These are phyloP conservation scores for Microctenopoma lineatum DNA, from an alignment of 2,797 vertebrate genomes.

Conservation along the genomic window DNA sequence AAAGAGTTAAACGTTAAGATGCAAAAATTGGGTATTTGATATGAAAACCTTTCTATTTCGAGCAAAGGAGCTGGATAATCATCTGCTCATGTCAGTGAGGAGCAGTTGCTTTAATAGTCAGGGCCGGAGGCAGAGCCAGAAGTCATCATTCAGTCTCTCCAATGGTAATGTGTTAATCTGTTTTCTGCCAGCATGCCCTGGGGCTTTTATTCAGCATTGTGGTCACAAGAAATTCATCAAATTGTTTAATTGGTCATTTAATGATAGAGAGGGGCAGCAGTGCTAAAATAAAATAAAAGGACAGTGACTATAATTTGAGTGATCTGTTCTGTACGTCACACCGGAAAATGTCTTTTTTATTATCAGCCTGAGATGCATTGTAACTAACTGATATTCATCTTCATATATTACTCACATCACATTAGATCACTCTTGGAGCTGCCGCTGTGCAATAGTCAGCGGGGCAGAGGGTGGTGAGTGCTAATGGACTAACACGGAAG, in stretches of 20 bases:
- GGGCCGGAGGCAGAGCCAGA: constrained; percentile 51
- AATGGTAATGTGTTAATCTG: constrained; percentile 77
- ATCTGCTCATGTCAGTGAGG: constrained; percentile 40
- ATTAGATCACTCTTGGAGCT: constrained; percentile 35
- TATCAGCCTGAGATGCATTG: not conserved
- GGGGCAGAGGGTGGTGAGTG: constrained; percentile 51
- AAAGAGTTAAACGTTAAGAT: not conserved
- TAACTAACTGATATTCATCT: constrained; percentile 12
- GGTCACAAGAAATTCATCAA: constrained; percentile 57
- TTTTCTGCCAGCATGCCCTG: constrained; percentile 61
- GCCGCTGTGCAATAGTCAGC: constrained; percentile 8
- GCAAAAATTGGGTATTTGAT: constrained; percentile 14
- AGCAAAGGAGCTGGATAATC: constrained; percentile 19
- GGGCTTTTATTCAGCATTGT: constrained; percentile 46
- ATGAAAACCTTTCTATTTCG: constrained; percentile 23
- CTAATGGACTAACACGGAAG: constrained; percentile 65
- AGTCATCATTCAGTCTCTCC: constrained; percentile 59
- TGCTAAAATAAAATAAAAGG: constrained; percentile 1
- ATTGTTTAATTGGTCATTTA: constrained; percentile 68
- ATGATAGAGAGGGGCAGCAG: constrained; percentile 32
- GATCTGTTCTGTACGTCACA: not conserved
- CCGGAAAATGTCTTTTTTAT: not conserved
- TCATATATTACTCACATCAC: constrained; percentile 28
- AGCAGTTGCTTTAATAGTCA: constrained; percentile 52
- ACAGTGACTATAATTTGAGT: not conserved